Base-by-base conservation (phyloP, 2,113 vertebrate genomes). In the Oxygymnocypris stewartii region DNA sequence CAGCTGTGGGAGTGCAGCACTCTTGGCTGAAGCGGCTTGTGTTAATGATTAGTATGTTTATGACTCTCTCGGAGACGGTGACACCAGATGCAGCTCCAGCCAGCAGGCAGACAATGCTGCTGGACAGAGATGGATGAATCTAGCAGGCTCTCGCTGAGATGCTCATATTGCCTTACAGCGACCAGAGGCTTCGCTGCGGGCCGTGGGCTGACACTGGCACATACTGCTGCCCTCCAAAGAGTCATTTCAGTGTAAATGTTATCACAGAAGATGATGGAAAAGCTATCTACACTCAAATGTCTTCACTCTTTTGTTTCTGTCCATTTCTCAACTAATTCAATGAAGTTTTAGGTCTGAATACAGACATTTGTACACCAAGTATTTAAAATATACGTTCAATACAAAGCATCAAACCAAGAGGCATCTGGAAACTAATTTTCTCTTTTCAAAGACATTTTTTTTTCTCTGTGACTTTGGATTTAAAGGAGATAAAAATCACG, bases 41-140 rank as follows among this genome's bases (percentile, higher is more conserved):
- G 85, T 89, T 89, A 89, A 89, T 86, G 82, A 84, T 89, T 79
- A 87, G 61, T 59, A 57, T 51, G 61, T 84, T 86, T 88, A 84
- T 73, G 49, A 59, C 35, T 35, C 74, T 77, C 81, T 37, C 61
- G 71, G 82, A 84, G 74, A 86, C 61, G 57, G 63, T 51, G 23
- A 71, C 57, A 71, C 74, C 63, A 74, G 81, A 76, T 54, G 82
- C 82, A 79, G 82, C 31, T 71, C 75, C 49, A 47, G 57, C 74
- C 82, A 54, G 86, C 67, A 69, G 80, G 47, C 23, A 61, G 85
- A 88, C 88, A 86, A 84, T 69, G 69, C 75, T 61, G 51, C 20
- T 25, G 54, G 81, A 74, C 76, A 84, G 63, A 86, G 85, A 89
- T 79, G 18, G 82, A 88, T 88, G 81, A 47, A 40, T 31, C 82